Percentiles rank a stretch among this genome's conserved stretches.
phyloP scores from a whole-genome alignment of 2,888 invertebrate species.

The Drosophila niveifrons region DNA sequence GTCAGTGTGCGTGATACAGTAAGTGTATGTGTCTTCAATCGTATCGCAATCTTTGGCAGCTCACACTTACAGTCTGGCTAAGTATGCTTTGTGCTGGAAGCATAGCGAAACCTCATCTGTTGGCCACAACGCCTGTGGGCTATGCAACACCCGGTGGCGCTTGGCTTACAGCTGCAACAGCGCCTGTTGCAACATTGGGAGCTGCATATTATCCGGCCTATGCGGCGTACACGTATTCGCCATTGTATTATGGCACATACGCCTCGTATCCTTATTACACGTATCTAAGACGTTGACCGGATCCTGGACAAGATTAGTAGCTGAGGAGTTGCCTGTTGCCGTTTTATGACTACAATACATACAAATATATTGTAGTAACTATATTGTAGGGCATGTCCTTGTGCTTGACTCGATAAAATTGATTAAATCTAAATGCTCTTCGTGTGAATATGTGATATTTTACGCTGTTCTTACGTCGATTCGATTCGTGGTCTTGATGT shows the following conservation, averaged over 20 bases:
- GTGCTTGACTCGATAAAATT: constrained; percentile 32
- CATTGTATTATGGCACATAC: constrained; percentile 70
- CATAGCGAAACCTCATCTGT: constrained; percentile 64
- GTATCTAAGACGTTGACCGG: constrained; percentile 63
- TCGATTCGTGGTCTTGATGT: constrained; percentile 49
- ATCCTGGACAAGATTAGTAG: not conserved
- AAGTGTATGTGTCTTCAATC: constrained; percentile 31
- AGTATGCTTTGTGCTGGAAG: constrained; percentile 30
- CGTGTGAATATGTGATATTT: constrained; percentile 45
- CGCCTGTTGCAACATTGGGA: constrained; percentile 40
- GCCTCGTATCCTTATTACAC: constrained; percentile 73
- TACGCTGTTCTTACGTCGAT: constrained; percentile 51
- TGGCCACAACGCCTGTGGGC: constrained; percentile 64
- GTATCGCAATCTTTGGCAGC: constrained; percentile 37
- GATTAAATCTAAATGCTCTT: constrained; percentile 46
- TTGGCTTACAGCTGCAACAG: constrained; percentile 45
- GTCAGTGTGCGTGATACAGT: constrained; percentile 50
- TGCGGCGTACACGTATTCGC: constrained; percentile 69
- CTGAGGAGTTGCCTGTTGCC: constrained; percentile 18
- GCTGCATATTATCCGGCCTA: constrained; percentile 72
- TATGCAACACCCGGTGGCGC: constrained; percentile 67
- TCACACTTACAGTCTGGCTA: constrained; percentile 49
- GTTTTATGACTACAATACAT: constrained; percentile 4
- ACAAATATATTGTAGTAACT: constrained; percentile 1
- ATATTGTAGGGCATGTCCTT: constrained; percentile 7